A percentile compares a stretch with the other conserved stretches of the same genome.
Conservation (phyloP, 2,113 vertebrate species). For the Chionis minor region DNA sequence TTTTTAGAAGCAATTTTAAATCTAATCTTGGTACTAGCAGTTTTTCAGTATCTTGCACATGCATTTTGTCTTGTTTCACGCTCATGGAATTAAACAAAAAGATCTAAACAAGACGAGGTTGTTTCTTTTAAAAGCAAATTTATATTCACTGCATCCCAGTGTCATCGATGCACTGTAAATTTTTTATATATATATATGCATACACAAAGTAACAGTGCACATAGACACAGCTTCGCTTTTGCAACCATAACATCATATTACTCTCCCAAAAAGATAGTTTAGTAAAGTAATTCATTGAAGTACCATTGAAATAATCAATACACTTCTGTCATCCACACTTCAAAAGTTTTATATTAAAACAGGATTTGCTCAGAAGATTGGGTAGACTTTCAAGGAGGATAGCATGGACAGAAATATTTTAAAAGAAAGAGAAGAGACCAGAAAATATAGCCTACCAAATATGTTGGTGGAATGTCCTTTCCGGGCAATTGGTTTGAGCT, state of each 20-base stretch:
- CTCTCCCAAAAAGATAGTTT: background rate
- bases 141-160: background rate
- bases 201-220: background rate
- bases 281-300: background rate
- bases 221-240: background rate
- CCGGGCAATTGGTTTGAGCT: constrained; percentile 96
- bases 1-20: background rate
- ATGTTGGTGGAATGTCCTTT: constrained; percentile 99
- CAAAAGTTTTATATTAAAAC: background rate
- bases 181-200: background rate
- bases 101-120: background rate
- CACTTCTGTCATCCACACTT: background rate
- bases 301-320: background rate
- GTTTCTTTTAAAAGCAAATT: background rate
- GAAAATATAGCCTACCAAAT: constrained; percentile 86
- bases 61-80: background rate
- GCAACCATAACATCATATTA: background rate
- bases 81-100: background rate
- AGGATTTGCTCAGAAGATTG: background rate
- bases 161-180: background rate
- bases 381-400: background rate
- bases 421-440: background rate
- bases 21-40: background rate
- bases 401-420: background rate
- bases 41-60: background rate